These are phyloP conservation scores for Icerya purchasi DNA, from an alignment of 2,888 invertebrate genomes.

Conservation along the genomic window DNA sequence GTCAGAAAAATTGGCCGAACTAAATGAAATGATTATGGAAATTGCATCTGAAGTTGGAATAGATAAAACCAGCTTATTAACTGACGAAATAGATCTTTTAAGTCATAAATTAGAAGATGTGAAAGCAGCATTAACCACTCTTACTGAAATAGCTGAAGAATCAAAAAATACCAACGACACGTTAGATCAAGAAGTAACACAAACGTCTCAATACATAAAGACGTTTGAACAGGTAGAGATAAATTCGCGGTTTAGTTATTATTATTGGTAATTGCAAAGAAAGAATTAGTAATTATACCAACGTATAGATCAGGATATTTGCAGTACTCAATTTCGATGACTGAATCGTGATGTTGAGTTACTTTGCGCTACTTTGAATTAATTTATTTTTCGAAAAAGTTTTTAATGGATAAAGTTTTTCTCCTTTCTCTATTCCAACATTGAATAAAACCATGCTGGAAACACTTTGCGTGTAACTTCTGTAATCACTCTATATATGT, in stretches of 20 bases:
- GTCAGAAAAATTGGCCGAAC: slow-evolving; percentile 41
- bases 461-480: too few species aligned
- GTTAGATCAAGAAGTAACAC: not conserved
- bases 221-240: not conserved
- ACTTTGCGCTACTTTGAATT: too few species aligned
- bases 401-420: not conserved
- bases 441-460: too few species aligned
- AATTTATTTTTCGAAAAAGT: not conserved
- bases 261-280: too few species aligned
- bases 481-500: too few species aligned
- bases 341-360: too few species aligned
- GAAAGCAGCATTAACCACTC: slow-evolving; percentile 44
- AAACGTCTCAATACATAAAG: not conserved
- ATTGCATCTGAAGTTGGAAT: slow-evolving; percentile 59
- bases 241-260: too few species aligned
- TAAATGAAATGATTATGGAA: slow-evolving; percentile 50
- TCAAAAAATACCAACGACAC: not conserved
- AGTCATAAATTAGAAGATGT: slow-evolving; percentile 54
- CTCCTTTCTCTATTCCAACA: too few species aligned
- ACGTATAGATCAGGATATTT: too few species aligned
- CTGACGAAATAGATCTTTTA: slow-evolving; percentile 50
- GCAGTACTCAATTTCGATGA: too few species aligned
- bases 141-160: slow-evolving; percentile 22
- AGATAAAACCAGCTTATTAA: slow-evolving; percentile 25
- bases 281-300: too few species aligned